phyloP scores from a whole-genome alignment of 2,113 vertebrate species.

The Ailurus styani region DNA sequence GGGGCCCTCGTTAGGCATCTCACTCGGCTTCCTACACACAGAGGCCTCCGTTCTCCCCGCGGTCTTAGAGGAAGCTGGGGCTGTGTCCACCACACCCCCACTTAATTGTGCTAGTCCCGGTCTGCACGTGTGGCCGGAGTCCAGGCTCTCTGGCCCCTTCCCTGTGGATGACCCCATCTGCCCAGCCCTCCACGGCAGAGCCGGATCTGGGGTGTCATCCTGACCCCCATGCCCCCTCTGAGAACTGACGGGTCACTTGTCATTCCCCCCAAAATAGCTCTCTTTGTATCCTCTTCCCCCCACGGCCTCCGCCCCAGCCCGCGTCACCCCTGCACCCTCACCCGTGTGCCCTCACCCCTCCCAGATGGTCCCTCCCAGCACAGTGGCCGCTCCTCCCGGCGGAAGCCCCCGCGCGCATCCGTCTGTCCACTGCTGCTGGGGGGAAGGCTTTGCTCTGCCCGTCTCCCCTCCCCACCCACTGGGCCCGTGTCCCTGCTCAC shows the following conservation, averaged over 20 bases:
- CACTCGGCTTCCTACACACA: not conserved
- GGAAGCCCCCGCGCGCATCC: not conserved
- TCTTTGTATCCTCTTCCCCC: not conserved
- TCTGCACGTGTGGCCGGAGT: not conserved
- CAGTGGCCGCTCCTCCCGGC: not conserved
- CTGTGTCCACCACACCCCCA: not conserved
- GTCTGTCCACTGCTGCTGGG: not conserved
- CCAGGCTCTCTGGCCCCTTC: not conserved
- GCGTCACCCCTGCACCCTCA: not conserved
- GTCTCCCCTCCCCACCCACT: not conserved
- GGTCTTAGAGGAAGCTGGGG: not conserved
- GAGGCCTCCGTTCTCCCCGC: not conserved
- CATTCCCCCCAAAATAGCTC: not conserved
- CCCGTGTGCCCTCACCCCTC: fast-evolving
- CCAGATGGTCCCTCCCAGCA: not conserved
- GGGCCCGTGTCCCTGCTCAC: not conserved
- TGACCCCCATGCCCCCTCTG: not conserved
- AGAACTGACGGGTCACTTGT: not conserved
- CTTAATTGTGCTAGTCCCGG: not conserved
- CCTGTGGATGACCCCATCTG: not conserved
- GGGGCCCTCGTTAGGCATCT: fast-evolving
- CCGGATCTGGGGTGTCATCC: not conserved
- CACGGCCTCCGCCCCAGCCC: fast-evolving
- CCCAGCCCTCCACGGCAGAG: too few species aligned
- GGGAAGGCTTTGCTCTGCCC: not conserved